Evolutionary conservation across 2,113 vertebrate genomes (phyloP), one percentile per base, ranked within the genome.

Genomic region (Pelecanoides urinatrix): DNA sequence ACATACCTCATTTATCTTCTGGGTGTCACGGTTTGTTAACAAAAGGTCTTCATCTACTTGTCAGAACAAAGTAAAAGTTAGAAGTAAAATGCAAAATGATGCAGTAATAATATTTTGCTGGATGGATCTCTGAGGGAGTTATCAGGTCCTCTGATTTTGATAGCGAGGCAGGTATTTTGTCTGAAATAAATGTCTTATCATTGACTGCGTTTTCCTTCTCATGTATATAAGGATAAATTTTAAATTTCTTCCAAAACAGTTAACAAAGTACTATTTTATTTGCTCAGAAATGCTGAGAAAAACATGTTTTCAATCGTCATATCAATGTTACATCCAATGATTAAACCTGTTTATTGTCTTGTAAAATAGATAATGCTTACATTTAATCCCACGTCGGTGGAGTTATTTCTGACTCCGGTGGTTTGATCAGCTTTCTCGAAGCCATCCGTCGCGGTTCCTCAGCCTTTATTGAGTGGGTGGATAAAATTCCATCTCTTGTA

Each of bases 301-400:
- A 65, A 11, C 4, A 0, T 6, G 6, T 30, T 52, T 62, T 15
- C 42, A 56, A 2, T 42, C 22, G 10, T 21, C 11, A 65, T 42
- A 44, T 53, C 58, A n/a, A 7, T 58, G 36, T 29, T 16, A 11
- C 2, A 0, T n/a, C 62, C 56, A 20, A 5, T 55, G 42, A 65
- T 29, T 70, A 23, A 49, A 38, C 18, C 32, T 40, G 2, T 45
- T 63, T 40, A 52, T 55, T 47, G 38, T 22, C 19, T 81, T 50
- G 40, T 62, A 7, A 44, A 59, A 44, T 4, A n/a, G 36, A 7
- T 13, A 16, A 25, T 36, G 36, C 34, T 68, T 19, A 2, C 11
- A 3, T 23, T 26, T 45, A 36, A 44, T 72, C 20, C 50, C 36
- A 6, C 3, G 1, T 17, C 53, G 26, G 20, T 7, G 42, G 26